Evolutionary conservation across 2,888 invertebrate genomes (phyloP).

Genomic region (Neria commutata): DNA sequence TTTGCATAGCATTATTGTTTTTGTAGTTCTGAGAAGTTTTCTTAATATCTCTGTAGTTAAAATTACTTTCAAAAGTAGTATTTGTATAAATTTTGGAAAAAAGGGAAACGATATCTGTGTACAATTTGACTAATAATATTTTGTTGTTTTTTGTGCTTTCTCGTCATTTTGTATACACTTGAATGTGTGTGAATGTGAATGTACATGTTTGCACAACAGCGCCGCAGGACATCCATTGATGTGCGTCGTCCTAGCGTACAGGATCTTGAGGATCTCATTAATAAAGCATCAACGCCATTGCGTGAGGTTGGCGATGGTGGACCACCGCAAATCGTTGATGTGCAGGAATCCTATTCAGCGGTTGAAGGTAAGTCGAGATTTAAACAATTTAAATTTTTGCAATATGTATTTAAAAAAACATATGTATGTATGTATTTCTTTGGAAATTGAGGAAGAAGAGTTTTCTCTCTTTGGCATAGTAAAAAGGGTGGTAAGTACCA

Average conservation of each 20-base stretch:
- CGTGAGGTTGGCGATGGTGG: constrained; percentile 79
- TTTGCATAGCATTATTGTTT: too few relatives aligned
- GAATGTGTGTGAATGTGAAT: constrained; percentile 11
- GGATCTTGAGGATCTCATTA: constrained; percentile 88
- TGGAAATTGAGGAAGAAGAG: too few relatives aligned
- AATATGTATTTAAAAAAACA: neutral
- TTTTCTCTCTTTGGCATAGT: too few relatives aligned
- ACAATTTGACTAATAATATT: too few relatives aligned
- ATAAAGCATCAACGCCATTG: constrained; percentile 89
- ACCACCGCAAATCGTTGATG: constrained; percentile 89
- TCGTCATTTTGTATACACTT: constrained; percentile 12
- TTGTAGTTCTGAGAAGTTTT: too few relatives aligned
- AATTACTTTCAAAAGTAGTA: constrained; percentile 58
- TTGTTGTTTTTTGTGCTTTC: neutral
- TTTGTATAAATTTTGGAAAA: too few relatives aligned
- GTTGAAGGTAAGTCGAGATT: constrained; percentile 84
- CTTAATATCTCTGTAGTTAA: too few relatives aligned
- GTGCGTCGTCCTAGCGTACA: constrained; percentile 88
- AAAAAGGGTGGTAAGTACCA: too few relatives aligned
- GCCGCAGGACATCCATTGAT: constrained; percentile 88
- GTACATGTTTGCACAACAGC: constrained; percentile 60
- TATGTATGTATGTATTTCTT: too few relatives aligned
- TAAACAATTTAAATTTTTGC: neutral
- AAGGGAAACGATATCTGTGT: too few relatives aligned
- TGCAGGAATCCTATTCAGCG: constrained; percentile 93